These are phyloP conservation scores for Xiphorhynchus erythropygius DNA, from an alignment of 2,797 vertebrate genomes.

Conservation along the genomic window DNA sequence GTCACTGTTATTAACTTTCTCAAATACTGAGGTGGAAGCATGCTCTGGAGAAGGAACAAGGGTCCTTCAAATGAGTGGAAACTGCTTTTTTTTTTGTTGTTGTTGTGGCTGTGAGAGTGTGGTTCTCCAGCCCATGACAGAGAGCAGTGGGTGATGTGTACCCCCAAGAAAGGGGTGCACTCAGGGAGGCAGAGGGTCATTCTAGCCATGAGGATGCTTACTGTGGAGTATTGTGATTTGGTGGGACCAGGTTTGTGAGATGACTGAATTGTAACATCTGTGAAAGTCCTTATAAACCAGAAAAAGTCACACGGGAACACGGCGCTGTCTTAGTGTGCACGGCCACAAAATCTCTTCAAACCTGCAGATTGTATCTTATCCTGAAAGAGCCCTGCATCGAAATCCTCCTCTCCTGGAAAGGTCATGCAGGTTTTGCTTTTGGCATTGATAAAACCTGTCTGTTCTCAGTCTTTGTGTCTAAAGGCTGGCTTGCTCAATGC, in stretches of 20 bases:
- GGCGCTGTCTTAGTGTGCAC: fast-evolving
- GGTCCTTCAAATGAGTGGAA: not conserved
- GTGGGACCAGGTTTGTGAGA: not conserved
- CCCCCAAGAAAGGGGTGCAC: not conserved
- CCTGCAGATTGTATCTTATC: not conserved
- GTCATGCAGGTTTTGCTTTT: not conserved
- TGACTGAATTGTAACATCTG: not conserved
- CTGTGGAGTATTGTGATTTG: not conserved
- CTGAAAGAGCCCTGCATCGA: not conserved
- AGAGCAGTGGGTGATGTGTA: not conserved
- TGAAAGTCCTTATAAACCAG: not conserved
- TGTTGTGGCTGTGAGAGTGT: not conserved
- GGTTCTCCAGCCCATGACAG: not conserved
- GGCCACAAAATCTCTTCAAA: not conserved
- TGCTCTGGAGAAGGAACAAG: conserved; percentile 3
- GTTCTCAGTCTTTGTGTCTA: not conserved
- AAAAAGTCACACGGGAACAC: not conserved
- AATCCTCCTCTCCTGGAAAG: not conserved
- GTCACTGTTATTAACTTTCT: conserved; percentile 26
- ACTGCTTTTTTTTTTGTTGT: not conserved
- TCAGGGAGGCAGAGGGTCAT: fast-evolving
- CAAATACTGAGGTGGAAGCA: not conserved
- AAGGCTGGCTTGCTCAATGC: not conserved
- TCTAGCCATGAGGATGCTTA: not conserved
- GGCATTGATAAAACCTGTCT: not conserved